Base-by-base conservation (phyloP, 2,888 invertebrate species). In the Dynastes grantii region DNA sequence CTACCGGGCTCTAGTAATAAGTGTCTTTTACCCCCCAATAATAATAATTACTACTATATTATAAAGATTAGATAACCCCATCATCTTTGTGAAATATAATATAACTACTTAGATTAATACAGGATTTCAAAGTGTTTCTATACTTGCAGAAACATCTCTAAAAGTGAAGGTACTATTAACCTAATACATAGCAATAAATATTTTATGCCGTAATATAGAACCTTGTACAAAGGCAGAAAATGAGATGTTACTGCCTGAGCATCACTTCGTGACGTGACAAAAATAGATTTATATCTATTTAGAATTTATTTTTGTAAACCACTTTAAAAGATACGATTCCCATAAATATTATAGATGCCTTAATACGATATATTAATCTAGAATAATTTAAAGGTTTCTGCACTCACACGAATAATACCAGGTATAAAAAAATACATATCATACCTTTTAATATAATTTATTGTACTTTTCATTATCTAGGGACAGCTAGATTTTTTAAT, bases 191-290 rank as follows among this genome's bases (percentile, higher is more conserved):
- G 65, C 22, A 32, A 65, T 65, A 65, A 65, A 65, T 40, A 65
- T 65, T 65, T 65, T 40, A 65, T 65, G 65, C 16, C 37, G 65
- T 65, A 65, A 65, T 65, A 65, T 65, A 65, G 65, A 65, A 65
- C 65, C 65, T 40, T 65, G 37, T 65, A 40, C 16, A 65, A 65
- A 40, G 40, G 16, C 65, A 65, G 65, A 45, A 65, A 65, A 65
- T 65, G 37, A 37, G 40, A 65, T n/a, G 37, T 65, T 40, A 65
- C 37, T 65, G 65, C 37, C 16, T 40, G 40, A 22, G 65, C 40
- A 65, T 40, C 65, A 40, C 22, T 65, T 32, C n/a, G 5, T 37
- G 45, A 65, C n/a, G 5, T 37, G 65, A 65, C 40, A 32, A 65
- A 65, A 65, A 65, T 65, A 65, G 65, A n/a, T 65, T 13, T 40